phyloP scores from a whole-genome alignment of 2,113 vertebrate species.

The Sorex fumeus region DNA sequence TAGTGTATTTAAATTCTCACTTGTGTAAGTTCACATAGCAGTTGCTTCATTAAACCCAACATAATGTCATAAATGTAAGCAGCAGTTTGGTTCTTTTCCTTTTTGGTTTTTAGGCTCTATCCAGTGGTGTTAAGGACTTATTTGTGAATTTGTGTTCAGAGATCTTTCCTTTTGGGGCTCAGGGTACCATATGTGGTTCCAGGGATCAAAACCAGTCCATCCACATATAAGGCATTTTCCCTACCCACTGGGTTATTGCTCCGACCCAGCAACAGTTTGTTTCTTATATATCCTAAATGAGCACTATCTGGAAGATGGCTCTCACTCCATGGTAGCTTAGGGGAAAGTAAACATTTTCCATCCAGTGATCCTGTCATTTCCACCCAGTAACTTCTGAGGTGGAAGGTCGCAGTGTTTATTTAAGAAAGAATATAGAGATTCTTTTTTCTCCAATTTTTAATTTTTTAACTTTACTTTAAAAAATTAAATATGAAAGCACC shows the following conservation, averaged over 20 bases:
- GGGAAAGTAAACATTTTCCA: neutral
- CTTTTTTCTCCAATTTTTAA: no score
- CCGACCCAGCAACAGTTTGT: neutral
- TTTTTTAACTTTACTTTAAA: no score
- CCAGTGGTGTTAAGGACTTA: no score
- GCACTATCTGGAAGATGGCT: neutral
- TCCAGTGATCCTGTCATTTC: neutral
- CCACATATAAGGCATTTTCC: no score
- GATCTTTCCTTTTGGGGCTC: no score
- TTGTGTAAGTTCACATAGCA: neutral
- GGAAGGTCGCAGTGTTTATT: neutral
- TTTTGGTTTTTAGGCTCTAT: no score
- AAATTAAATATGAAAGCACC: no score
- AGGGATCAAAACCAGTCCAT: no score
- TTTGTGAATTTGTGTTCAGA: no score
- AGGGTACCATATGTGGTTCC: no score
- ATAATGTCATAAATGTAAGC: neutral
- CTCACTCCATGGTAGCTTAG: neutral
- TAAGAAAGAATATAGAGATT: neutral
- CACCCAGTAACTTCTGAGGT: neutral
- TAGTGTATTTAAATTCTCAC: neutral
- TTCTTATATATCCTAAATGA: neutral
- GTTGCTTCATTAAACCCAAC: slow-evolving; percentile 5
- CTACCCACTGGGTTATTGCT: no score
- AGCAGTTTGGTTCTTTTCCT: neutral